Percentiles rank a stretch among this genome's conserved stretches.
These are phyloP conservation scores for Agriotes lineatus DNA, from an alignment of 2,888 invertebrate species.

Conservation along the genomic window DNA sequence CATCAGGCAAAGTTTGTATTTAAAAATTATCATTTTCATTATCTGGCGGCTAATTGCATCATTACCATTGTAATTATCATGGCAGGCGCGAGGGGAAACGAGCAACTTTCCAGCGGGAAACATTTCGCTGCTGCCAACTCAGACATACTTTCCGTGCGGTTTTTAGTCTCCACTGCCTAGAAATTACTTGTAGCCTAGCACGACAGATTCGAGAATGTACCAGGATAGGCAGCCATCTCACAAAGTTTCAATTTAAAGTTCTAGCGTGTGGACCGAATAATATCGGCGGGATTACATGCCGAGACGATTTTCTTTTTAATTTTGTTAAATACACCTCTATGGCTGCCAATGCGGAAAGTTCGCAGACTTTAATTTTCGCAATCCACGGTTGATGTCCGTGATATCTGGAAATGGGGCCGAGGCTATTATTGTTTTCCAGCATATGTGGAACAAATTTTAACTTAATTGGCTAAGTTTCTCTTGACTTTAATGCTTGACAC, in stretches of 20 bases:
- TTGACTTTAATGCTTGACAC: too few relatives aligned
- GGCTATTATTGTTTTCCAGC: too few relatives aligned
- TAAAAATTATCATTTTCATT: constrained; percentile 61
- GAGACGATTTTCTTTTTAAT: constrained; percentile 21
- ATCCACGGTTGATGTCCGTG: too few relatives aligned
- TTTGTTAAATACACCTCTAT: constrained; percentile 6
- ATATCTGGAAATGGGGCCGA: too few relatives aligned
- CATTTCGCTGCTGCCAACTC: constrained; percentile 10
- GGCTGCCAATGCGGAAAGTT: background rate
- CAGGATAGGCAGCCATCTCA: too few relatives aligned
- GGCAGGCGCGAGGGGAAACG: constrained; percentile 49
- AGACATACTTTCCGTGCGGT: constrained; percentile 17
- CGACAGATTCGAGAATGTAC: too few relatives aligned
- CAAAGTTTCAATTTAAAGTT: constrained; percentile 27
- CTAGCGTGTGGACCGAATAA: constrained; percentile 7
- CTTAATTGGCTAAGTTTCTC: too few relatives aligned
- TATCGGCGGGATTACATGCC: constrained; percentile 19
- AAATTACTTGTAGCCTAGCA: constrained; percentile 16
- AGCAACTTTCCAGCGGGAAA: constrained; percentile 46
- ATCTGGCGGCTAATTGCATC: constrained; percentile 60
- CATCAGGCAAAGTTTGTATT: constrained; percentile 40
- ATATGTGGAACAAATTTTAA: too few relatives aligned
- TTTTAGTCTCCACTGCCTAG: constrained; percentile 7
- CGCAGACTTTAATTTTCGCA: background rate
- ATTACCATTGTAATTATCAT: constrained; percentile 61